These are phyloP conservation scores for Tragulus kanchil DNA, from an alignment of 2,113 vertebrate genomes.

Conservation along the genomic window DNA sequence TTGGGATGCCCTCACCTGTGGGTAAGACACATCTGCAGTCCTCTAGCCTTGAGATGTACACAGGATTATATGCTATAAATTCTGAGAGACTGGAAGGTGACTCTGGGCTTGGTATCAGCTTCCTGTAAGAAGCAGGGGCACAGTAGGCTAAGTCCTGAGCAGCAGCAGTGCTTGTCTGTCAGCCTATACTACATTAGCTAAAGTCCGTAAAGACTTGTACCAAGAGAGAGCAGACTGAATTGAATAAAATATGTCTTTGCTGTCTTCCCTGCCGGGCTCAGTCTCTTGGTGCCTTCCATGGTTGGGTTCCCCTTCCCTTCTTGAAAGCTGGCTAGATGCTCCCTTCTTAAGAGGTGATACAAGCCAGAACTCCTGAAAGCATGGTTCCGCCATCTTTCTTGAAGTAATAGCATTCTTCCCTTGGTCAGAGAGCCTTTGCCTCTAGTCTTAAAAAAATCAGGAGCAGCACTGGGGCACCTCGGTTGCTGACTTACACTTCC, in stretches of 20 bases:
- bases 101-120: not conserved
- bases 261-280: slow-evolving; percentile 14
- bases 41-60: not conserved
- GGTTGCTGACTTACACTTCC: not conserved
- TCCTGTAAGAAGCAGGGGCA: not conserved
- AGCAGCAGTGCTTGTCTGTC: not conserved
- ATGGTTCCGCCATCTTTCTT: not conserved
- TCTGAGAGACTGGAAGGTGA: not conserved
- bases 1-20: not conserved
- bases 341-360: not conserved
- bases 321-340: not conserved
- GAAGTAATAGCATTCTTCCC: not conserved
- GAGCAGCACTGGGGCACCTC: not conserved
- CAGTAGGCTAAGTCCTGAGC: not conserved
- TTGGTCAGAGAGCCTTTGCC: not conserved
- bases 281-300: not conserved
- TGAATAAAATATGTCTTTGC: slow-evolving; percentile 70
- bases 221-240: slow-evolving; percentile 58
- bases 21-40: not conserved
- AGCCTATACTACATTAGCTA: slow-evolving; percentile 46
- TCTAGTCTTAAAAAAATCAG: not conserved
- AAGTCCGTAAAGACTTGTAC: slow-evolving; percentile 41
- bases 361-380: not conserved
- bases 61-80: not conserved
- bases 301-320: not conserved